Evolutionary conservation across 37 sponge, comb jelly and placozoan genomes (phyloP).

Genomic region (Axinella damicornis): DNA sequence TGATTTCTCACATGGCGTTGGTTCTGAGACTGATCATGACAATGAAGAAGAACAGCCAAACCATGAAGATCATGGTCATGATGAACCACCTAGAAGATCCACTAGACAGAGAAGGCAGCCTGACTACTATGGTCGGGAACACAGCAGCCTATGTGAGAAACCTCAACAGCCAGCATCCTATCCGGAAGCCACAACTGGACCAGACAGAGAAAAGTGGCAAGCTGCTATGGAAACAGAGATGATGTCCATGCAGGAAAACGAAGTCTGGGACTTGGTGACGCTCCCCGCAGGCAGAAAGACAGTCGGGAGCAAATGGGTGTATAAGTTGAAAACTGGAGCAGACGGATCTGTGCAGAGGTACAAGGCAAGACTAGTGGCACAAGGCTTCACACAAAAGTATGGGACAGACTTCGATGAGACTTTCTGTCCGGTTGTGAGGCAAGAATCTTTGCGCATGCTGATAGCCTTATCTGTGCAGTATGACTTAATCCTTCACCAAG

Average conservation of each 20-base stretch:
- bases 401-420: slow-evolving; percentile 64
- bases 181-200: not conserved
- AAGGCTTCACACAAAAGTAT: slow-evolving; percentile 56
- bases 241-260: slow-evolving; percentile 41
- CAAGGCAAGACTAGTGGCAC: slow-evolving; percentile 62
- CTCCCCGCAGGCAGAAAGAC: not conserved
- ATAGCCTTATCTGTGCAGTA: slow-evolving; percentile 45
- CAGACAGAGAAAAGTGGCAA: too few relatives aligned
- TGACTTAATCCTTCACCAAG: slow-evolving; percentile 31
- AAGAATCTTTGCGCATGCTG: slow-evolving; percentile 48
- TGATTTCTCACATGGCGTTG: too few relatives aligned
- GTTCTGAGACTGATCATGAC: too few relatives aligned
- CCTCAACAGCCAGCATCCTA: not conserved
- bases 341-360: slow-evolving; percentile 21
- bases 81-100: too few relatives aligned
- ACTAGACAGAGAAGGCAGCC: too few relatives aligned
- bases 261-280: slow-evolving; percentile 48
- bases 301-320: slow-evolving; percentile 63
- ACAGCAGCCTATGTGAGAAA: not conserved
- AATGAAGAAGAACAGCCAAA: too few relatives aligned
- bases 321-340: slow-evolving; percentile 41
- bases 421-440: slow-evolving; percentile 48
- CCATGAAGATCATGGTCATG: too few relatives aligned
- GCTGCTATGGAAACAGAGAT: too few relatives aligned
- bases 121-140: not conserved